Evolutionary conservation across 1,140 invertebrate genomes (phyloP).

Genomic region (Eubasilissa regina): DNA sequence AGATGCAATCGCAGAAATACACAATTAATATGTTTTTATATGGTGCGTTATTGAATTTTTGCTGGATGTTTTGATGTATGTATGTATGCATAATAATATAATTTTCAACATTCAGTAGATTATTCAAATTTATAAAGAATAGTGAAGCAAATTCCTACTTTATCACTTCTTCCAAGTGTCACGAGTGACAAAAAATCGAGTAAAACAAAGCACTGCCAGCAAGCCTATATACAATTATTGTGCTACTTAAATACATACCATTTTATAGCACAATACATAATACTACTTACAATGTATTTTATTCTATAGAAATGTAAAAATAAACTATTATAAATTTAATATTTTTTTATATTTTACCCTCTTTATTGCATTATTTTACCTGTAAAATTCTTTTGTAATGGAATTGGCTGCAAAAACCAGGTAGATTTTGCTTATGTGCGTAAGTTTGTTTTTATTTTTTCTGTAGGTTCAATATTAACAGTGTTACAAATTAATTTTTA

Average conservation of each 20-base stretch:
- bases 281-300: constrained; percentile 40
- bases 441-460: too few species aligned
- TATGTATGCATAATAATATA: background rate
- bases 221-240: background rate
- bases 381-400: too few species aligned
- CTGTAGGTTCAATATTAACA: too few species aligned
- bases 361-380: background rate
- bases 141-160: too few species aligned
- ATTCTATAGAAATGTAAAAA: constrained; percentile 37
- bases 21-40: background rate
- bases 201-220: constrained; percentile 17
- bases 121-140: too few species aligned
- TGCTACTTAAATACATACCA: constrained; percentile 12
- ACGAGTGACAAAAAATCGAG: background rate
- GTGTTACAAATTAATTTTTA: too few species aligned
- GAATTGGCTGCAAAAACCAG: too few species aligned
- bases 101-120: too few species aligned
- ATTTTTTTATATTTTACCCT: constrained; percentile 11
- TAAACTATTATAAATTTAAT: constrained; percentile 29
- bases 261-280: constrained; percentile 28
- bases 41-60: background rate
- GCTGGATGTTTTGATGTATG: background rate
- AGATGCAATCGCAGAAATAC: background rate
- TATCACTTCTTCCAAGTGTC: too few species aligned
- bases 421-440: too few species aligned